A percentile compares a stretch with the other conserved stretches of the same genome.
Conservation (phyloP, 2,113 vertebrate genomes). For the Hydrolagus affinis region DNA sequence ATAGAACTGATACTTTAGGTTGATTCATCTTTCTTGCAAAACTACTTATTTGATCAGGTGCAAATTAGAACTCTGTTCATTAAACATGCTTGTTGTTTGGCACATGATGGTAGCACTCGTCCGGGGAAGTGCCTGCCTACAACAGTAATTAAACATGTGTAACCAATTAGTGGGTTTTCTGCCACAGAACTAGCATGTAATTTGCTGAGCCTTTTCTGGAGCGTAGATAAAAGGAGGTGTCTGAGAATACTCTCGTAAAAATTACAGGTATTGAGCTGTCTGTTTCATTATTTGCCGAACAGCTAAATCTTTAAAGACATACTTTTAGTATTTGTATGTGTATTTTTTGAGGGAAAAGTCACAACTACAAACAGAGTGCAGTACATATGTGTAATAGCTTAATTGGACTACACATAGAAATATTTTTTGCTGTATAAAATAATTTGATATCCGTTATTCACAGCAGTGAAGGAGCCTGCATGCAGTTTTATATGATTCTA, state of each 20-base stretch:
- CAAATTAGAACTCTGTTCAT: constrained; percentile 69
- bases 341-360: background rate
- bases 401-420: background rate
- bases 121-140: constrained; percentile 83
- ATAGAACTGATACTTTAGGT: constrained; percentile 43
- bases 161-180: constrained; percentile 87
- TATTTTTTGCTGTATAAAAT: background rate
- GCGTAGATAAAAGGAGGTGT: constrained; percentile 60
- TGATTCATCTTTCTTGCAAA: constrained; percentile 48
- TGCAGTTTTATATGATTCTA: background rate
- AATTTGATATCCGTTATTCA: background rate
- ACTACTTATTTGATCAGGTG: constrained; percentile 78
- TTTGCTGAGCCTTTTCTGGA: constrained; percentile 74
- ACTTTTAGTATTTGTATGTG: background rate
- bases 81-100: constrained; percentile 64
- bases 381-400: background rate
- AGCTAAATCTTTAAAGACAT: background rate
- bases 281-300: background rate
- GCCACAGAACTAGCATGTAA: constrained; percentile 78
- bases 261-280: background rate
- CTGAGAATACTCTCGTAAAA: background rate
- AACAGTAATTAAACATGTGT: constrained; percentile 96
- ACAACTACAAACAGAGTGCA: background rate
- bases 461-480: background rate
- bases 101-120: constrained; percentile 69